Evolutionary conservation across 2,888 invertebrate species (phyloP).

Genomic region (Brachypalpus laphriformis): DNA sequence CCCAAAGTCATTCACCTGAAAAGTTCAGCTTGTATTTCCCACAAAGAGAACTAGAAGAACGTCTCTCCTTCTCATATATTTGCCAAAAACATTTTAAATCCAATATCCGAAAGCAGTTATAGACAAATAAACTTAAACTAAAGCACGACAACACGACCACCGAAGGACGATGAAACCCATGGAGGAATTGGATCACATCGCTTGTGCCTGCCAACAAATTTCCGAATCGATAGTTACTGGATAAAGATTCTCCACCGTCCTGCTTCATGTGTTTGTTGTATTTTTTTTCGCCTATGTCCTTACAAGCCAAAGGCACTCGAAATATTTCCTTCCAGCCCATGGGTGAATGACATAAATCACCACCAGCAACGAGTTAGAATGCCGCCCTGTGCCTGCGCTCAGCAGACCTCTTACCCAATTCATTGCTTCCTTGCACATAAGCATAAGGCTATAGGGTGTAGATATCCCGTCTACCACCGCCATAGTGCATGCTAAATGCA

Average conservation of each 20-base stretch:
- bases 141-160: neutral
- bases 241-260: neutral
- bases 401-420: conserved; percentile 61
- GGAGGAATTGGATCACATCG: conserved; percentile 64
- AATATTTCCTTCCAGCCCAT: conserved; percentile 66
- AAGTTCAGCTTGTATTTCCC: conserved; percentile 14
- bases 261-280: neutral
- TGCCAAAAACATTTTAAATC: conserved; percentile 50
- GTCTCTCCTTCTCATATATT: neutral
- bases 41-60: conserved; percentile 1
- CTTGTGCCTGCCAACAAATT: conserved; percentile 65
- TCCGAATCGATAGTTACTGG: conserved; percentile 62
- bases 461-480: neutral
- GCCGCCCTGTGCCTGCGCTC: neutral
- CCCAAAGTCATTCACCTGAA: conserved; percentile 48
- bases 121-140: conserved; percentile 28
- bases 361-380: conserved; percentile 15
- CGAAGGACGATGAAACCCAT: conserved; percentile 54
- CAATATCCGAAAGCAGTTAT: conserved; percentile 54
- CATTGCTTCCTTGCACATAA: conserved; percentile 64
- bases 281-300: neutral
- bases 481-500: conserved; percentile 61
- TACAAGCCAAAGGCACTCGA: conserved; percentile 64
- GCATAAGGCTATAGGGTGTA: conserved; percentile 18
- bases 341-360: conserved; percentile 70